These are phyloP conservation scores for Enteromius radiatus DNA, from an alignment of 2,797 vertebrate genomes.

Conservation along the genomic window DNA sequence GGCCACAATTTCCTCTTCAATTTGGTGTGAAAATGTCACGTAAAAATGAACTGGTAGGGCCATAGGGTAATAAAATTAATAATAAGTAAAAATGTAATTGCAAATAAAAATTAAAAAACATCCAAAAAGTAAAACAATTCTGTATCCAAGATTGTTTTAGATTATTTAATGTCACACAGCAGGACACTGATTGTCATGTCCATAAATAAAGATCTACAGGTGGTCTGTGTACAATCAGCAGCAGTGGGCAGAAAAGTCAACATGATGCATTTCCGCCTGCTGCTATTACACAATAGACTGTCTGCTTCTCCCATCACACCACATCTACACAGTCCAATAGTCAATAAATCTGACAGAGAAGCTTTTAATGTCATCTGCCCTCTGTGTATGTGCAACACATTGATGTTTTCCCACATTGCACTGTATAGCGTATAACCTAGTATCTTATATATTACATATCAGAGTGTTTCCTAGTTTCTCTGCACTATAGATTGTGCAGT, in stretches of 20 bases:
- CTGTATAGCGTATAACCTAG: neutral
- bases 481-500: neutral
- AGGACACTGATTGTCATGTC: neutral
- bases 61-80: neutral
- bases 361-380: conserved; percentile 22
- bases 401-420: neutral
- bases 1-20: neutral
- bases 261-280: neutral
- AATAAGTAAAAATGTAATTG: neutral
- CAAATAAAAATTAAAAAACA: neutral
- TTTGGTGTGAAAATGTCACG: neutral
- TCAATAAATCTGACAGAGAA: conserved; percentile 16
- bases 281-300: conserved; percentile 32
- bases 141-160: neutral
- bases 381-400: neutral
- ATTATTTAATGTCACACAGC: neutral
- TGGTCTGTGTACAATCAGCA: conserved; percentile 4
- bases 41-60: neutral
- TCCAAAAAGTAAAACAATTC: neutral
- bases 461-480: neutral
- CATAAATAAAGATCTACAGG: neutral
- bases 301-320: conserved; percentile 18
- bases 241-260: neutral
- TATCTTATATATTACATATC: neutral
- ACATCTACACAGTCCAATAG: conserved; percentile 23